Conservation (phyloP, 2,797 vertebrate species). For the Tadarida brasiliensis region DNA sequence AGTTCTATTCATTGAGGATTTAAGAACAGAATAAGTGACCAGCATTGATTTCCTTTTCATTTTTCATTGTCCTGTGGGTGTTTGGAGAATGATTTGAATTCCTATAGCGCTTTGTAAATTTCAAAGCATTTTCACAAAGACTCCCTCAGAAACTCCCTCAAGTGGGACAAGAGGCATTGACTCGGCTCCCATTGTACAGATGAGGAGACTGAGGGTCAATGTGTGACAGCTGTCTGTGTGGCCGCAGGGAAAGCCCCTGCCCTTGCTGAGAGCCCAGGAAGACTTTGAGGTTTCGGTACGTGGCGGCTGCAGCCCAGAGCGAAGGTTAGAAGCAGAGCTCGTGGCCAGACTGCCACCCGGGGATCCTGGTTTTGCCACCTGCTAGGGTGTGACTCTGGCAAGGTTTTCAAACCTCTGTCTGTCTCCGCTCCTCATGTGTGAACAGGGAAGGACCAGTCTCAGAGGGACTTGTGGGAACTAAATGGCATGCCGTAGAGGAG, state of each 20-base stretch:
- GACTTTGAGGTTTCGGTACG: background rate
- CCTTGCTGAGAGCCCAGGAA: background rate
- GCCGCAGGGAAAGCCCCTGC: background rate
- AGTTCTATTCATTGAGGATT: background rate
- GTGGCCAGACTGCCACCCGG: too few species aligned
- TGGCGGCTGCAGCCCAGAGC: fast-evolving
- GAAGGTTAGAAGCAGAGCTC: background rate
- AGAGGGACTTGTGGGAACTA: background rate
- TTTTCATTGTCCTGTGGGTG: background rate
- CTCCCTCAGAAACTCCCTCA: background rate
- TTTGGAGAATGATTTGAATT: background rate
- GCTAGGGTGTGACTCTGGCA: background rate
- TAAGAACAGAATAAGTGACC: slow-evolving; percentile 1
- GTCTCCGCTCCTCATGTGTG: background rate
- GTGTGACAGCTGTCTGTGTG: background rate
- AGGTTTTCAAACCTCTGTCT: background rate
- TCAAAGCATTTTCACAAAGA: slow-evolving; percentile 16
- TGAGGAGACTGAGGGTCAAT: background rate
- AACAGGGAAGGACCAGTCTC: background rate
- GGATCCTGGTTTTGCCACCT: background rate
- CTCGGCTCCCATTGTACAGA: background rate
- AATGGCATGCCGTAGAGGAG: background rate
- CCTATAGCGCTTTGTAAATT: background rate
- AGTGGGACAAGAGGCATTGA: background rate
- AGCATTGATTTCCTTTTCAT: background rate